phyloP scores from a whole-genome alignment of 2,113 vertebrate genomes.

The Tretioscincus oriximinensis region DNA sequence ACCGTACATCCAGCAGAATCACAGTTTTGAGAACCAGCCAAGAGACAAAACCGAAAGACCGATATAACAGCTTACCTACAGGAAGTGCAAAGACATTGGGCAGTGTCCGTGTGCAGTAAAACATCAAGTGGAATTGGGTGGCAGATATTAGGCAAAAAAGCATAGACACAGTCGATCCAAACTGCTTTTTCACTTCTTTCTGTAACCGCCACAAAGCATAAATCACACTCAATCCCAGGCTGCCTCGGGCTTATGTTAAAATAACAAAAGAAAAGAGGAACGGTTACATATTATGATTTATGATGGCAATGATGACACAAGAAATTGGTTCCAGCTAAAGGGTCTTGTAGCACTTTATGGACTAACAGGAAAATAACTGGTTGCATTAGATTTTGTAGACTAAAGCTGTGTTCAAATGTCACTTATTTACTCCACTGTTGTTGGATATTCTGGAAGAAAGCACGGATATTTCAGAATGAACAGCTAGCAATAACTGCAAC shows the following conservation, averaged over 20 bases:
- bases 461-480: no score
- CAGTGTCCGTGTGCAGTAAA: constrained; percentile 92
- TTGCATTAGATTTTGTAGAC: no score
- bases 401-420: no score
- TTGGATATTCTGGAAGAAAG: no score
- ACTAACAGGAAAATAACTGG: no score
- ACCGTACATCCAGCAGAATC: no score
- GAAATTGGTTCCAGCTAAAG: not conserved
- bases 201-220: constrained; percentile 85
- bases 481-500: no score
- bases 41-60: not conserved
- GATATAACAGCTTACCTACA: constrained; percentile 73
- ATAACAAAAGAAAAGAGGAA: constrained; percentile 18
- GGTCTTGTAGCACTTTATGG: no score
- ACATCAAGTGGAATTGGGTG: constrained; percentile 96
- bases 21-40: not conserved
- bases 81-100: constrained; percentile 92
- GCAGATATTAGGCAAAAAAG: constrained; percentile 87
- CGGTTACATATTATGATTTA: not conserved
- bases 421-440: no score
- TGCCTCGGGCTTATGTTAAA: constrained; percentile 80
- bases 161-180: constrained; percentile 82
- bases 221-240: constrained; percentile 82
- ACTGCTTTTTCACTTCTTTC: constrained; percentile 84
- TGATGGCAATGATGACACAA: not conserved